Percentiles rank a stretch among this genome's conserved stretches.
Conservation (phyloP, 2,797 vertebrate species). For the Spinibarbus caldwelli region DNA sequence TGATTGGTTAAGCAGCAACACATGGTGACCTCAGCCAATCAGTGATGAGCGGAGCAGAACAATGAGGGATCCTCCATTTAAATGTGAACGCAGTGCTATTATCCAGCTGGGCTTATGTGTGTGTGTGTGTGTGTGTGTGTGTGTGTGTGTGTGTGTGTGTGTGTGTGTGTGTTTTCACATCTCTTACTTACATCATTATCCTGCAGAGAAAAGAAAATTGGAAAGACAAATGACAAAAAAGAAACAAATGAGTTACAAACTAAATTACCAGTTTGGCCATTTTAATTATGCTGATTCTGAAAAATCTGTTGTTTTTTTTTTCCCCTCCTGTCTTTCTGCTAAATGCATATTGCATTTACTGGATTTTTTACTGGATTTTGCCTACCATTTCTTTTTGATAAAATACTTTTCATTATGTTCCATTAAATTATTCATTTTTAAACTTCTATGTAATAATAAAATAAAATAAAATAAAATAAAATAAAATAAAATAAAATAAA, state of each 20-base stretch:
- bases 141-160: too few relatives aligned
- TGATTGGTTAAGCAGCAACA: slow-evolving; percentile 35
- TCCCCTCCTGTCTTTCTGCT: neutral
- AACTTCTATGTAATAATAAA: neutral
- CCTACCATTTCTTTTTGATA: neutral
- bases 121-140: too few relatives aligned
- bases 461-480: neutral
- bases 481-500: too few relatives aligned
- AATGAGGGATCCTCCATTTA: slow-evolving; percentile 42
- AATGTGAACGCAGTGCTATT: slow-evolving; percentile 38
- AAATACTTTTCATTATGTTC: neutral
- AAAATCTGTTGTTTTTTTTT: neutral
- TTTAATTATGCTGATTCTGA: slow-evolving; percentile 9
- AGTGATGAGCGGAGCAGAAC: slow-evolving; percentile 21
- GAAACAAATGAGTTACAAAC: slow-evolving; percentile 21
- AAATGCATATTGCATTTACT: neutral
- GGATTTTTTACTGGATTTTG: neutral
- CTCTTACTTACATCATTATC: neutral
- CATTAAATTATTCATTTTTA: neutral
- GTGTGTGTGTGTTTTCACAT: too few relatives aligned
- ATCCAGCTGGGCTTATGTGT: slow-evolving; percentile 17
- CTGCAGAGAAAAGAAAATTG: neutral
- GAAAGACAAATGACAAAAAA: slow-evolving; percentile 66
- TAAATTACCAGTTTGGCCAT: slow-evolving; percentile 25
- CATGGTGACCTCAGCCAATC: slow-evolving; percentile 46